phyloP scores from a whole-genome alignment of 2,113 vertebrate species.

The human region GRCh38 chr3:196978501-196979000 shows the following conservation, averaged over 20 bases:
- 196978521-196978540: neutral
- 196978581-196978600: neutral
- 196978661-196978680: neutral
- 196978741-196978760: neutral
- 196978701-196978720: neutral
- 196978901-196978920: neutral
- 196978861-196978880: neutral
- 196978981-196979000: neutral
- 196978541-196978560: neutral
- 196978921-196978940: neutral
- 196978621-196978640: neutral
- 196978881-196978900: neutral
- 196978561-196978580: neutral
- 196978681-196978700: neutral
- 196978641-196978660: neutral
- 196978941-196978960: neutral
- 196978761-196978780: accelerated
- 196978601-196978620: neutral
- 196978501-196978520: neutral
- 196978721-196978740: neutral
- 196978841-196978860: conserved; percentile 54
- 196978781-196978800: neutral
- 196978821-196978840: conserved; percentile 35
- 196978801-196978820: neutral
- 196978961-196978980: neutral